These are phyloP conservation scores for Gadopsis marmoratus DNA, from an alignment of 2,797 vertebrate species.

Conservation along the genomic window DNA sequence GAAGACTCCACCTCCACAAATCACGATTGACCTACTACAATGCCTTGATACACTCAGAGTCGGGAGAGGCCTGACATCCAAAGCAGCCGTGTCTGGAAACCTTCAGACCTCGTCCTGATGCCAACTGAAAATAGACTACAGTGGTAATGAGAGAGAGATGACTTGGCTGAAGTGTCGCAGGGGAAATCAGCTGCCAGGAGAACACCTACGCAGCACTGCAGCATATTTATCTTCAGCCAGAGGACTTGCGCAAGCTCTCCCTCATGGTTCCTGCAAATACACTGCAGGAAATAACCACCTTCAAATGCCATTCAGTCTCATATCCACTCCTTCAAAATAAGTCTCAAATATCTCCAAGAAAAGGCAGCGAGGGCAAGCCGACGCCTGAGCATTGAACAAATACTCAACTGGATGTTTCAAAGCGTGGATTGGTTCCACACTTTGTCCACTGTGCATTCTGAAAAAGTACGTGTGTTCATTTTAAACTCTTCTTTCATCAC, in stretches of 20 bases:
- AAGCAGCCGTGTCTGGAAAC: constrained; percentile 47
- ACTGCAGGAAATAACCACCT: constrained; percentile 43
- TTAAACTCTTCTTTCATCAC: not conserved
- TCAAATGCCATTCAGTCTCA: constrained; percentile 22
- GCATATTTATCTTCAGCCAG: constrained; percentile 58
- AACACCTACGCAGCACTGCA: constrained; percentile 69
- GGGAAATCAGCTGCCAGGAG: constrained; percentile 64
- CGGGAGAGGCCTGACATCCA: constrained; percentile 30
- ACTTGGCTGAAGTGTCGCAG: constrained; percentile 69
- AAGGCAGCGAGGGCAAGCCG: not conserved
- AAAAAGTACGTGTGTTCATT: not conserved
- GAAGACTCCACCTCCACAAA: constrained; percentile 43
- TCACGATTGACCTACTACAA: constrained; percentile 12
- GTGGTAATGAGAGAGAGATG: constrained; percentile 66
- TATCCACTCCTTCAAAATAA: constrained; percentile 11
- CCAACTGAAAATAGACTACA: constrained; percentile 58
- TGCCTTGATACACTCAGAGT: constrained; percentile 35
- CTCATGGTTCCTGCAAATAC: constrained; percentile 21
- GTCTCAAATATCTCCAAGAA: constrained; percentile 3
- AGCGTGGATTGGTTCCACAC: not conserved
- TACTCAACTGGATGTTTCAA: not conserved
- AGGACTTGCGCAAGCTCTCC: constrained; percentile 48
- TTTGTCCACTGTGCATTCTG: not conserved
- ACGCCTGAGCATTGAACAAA: not conserved
- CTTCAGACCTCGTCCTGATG: constrained; percentile 45